phyloP scores from a whole-genome alignment of 1,140 invertebrate genomes.

The Elymnias hypermnestra region DNA sequence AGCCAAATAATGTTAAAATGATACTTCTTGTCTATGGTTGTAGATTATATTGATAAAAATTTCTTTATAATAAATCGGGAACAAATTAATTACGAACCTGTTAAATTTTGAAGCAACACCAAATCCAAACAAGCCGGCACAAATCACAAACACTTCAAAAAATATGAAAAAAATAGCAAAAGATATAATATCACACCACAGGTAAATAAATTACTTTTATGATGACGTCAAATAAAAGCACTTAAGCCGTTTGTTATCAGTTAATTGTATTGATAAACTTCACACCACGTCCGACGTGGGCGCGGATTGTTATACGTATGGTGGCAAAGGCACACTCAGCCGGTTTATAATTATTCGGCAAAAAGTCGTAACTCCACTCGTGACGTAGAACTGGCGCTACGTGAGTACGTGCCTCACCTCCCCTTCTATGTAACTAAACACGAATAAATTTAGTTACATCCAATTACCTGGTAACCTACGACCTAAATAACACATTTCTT shows the following conservation, averaged over 20 bases:
- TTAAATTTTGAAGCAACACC: background rate
- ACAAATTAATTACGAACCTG: background rate
- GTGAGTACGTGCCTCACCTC: background rate
- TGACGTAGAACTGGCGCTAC: slow-evolving; percentile 21
- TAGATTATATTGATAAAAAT: background rate
- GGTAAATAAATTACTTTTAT: slow-evolving; percentile 9
- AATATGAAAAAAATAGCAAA: background rate
- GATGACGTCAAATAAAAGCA: slow-evolving; percentile 25
- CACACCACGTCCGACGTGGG: slow-evolving; percentile 19
- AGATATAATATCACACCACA: slow-evolving; percentile 12
- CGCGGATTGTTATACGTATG: slow-evolving; percentile 19
- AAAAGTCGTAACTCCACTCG: slow-evolving; percentile 21
- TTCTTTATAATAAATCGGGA: background rate
- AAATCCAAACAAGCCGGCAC: slow-evolving; percentile 20
- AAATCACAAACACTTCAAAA: slow-evolving; percentile 14
- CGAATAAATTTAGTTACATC: no score
- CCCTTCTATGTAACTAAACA: background rate
- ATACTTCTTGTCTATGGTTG: no score
- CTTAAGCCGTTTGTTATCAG: slow-evolving; percentile 22
- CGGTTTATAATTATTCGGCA: slow-evolving; percentile 29
- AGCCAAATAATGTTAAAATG: no score
- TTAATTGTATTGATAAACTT: slow-evolving; percentile 27
- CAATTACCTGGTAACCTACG: no score
- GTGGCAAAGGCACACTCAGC: slow-evolving; percentile 16
- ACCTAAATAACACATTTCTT: no score